Base-by-base conservation (phyloP, 2,797 vertebrate species). In the Sorex maritimensis region DNA sequence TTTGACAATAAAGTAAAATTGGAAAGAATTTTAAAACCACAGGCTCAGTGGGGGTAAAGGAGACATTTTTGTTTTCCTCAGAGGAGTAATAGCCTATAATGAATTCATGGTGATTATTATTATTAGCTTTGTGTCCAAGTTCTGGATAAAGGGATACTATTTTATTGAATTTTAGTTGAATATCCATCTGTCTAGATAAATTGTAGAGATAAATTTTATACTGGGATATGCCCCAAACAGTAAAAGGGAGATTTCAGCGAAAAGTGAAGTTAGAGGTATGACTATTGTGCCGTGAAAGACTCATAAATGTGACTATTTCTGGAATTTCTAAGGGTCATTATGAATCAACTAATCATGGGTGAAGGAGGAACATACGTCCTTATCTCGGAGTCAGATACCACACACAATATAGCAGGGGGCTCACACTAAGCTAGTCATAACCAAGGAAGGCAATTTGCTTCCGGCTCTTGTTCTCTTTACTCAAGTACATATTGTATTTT, bases 1-100 rank as follows among this genome's bases (percentile, higher is more conserved):
- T 96, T 94, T 92, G 82, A 96, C 77, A 96, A 90, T 87, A 92
- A 96, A 79, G 46, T 6, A 93, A 82, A 87, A 72, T 92, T 94
- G 93, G 93, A 94, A 94, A 87, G 81, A 23, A 44, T 30, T 95
- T 91, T 86, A 80, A 96, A 96, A 95, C 73, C 92, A 86, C 85
- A 88, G 52, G 9, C 81, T 96, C 81, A 74, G 58, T 86, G 85
- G 46, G 95, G 86, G 58, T 93, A 46, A 94, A 86, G 30, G 65
- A 44, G 90, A 69, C 38, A 61, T 94, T 88, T 95, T 94, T 90
- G 72, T 90, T 91, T 93, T 91, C 24, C 80, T 88, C 79, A 90
- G 75, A 92, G 84, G 77, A 90, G 44, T 85, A 86, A 95, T 92
- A 49, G 63, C 63, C 93, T 87, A 93, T n/a, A 77, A 78, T 65